Base-by-base conservation (phyloP, 1,140 invertebrate species). In the Drosophila nannoptera region DNA sequence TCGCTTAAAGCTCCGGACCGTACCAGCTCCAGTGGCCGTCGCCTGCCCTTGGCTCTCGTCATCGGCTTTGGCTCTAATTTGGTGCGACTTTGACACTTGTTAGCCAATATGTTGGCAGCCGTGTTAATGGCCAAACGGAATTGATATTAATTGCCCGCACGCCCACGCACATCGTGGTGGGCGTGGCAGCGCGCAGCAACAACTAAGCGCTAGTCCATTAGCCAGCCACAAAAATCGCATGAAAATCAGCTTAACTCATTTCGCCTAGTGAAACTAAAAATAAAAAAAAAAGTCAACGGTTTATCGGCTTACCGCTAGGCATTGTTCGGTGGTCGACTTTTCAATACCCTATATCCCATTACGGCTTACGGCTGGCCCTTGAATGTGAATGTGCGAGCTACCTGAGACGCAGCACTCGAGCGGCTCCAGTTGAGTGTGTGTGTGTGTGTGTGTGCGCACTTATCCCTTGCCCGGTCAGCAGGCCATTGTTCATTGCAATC, bases 71-170 rank as follows among this genome's bases (percentile, higher is more conserved):
- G 46, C 71, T 73, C 80, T 83, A 84, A 80, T 84, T 83, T 84
- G 80, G 80, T 73, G 76, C 80, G 80, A 83, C 80, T 83, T 84
- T 83, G 80, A 86, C 80, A 83, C 80, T 83, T 83, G 80, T 83
- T 83, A 83, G 80, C 81, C 80, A 83, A 84, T 83, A 83, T 83
- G 78, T 83, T 84, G 76, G 80, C 66, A 77, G 77, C 75, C 66
- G 69, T 84, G 73, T 80, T 84, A 86, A 84, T 84, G 73, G 81
- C 66, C 66, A 69, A 74, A 77, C 81, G 77, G 81, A 84, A 84
- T 84, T 84, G 81, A 86, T 84, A 84, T 84, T 86, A 84, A 84
- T 84, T 86, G 81, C 63, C 22, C 62, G 66, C 65, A 63, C 61
- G 61, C 66, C 61, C 69, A 53, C 46, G 52, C 36, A 22, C 9